A percentile compares a stretch with the other conserved stretches of the same genome.
Conservation (phyloP, 2,113 vertebrate genomes). For the Plectropomus leopardus region DNA sequence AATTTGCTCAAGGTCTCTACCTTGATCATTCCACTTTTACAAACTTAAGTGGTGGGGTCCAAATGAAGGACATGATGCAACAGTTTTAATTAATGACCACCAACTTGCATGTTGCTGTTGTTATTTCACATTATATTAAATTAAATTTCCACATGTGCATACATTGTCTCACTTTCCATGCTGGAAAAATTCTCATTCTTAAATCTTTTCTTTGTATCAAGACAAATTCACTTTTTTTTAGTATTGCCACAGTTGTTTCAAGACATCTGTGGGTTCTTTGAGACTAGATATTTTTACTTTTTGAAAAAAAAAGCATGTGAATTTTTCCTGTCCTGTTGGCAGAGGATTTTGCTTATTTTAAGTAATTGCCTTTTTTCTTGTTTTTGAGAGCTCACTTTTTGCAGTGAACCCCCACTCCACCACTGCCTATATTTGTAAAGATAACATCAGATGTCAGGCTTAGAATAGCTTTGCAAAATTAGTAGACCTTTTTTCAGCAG, state of each 20-base stretch:
- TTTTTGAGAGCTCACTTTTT: too few relatives aligned
- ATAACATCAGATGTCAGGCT: not conserved
- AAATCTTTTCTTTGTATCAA: too few relatives aligned
- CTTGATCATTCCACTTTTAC: constrained; percentile 41
- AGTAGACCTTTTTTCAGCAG: not conserved
- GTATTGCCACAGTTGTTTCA: too few relatives aligned
- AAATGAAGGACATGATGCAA: constrained; percentile 44
- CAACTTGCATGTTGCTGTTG: constrained; percentile 17
- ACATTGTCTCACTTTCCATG: not conserved
- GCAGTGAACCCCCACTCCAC: not conserved
- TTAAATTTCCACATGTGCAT: constrained; percentile 27
- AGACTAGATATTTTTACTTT: too few relatives aligned
- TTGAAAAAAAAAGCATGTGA: too few relatives aligned
- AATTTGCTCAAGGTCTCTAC: constrained; percentile 54
- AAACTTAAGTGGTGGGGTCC: constrained; percentile 18
- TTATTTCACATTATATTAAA: constrained; percentile 44
- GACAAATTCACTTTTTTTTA: too few relatives aligned
- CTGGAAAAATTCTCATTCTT: too few relatives aligned
- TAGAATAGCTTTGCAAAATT: not conserved
- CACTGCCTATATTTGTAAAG: too few relatives aligned
- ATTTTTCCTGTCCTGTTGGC: too few relatives aligned
- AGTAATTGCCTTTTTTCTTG: too few relatives aligned
- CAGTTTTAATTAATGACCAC: constrained; percentile 60
- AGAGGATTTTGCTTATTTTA: too few relatives aligned
- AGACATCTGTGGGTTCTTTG: too few relatives aligned